Evolutionary conservation across 2,888 invertebrate genomes (phyloP).

Genomic region (Brenthis ino): DNA sequence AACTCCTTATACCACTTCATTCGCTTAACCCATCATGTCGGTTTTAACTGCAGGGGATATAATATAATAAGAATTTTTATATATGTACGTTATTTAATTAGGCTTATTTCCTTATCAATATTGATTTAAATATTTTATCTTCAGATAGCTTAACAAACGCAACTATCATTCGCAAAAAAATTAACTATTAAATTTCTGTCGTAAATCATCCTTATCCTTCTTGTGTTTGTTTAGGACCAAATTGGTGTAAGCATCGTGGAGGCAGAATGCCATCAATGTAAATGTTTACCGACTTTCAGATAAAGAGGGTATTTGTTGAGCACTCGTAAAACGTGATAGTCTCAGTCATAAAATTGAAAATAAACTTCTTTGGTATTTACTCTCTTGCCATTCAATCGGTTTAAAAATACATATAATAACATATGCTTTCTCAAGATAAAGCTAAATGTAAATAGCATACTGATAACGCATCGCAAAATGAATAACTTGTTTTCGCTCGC

Average conservation of each 20-base stretch:
- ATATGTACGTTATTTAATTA: not conserved
- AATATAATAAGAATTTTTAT: not conserved
- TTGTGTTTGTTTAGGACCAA: constrained; percentile 57
- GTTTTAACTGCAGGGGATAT: not conserved
- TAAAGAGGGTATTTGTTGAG: constrained; percentile 45
- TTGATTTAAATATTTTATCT: not conserved
- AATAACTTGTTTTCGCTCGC: too few relatives aligned
- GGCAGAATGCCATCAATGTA: constrained; percentile 58
- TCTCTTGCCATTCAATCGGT: constrained; percentile 26
- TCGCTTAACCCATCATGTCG: too few relatives aligned
- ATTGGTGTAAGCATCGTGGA: constrained; percentile 47
- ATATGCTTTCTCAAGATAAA: not conserved
- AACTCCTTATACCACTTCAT: too few relatives aligned
- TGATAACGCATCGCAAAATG: not conserved
- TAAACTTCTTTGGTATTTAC: constrained; percentile 36
- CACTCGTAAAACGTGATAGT: constrained; percentile 44
- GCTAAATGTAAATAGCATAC: not conserved
- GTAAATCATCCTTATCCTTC: constrained; percentile 48
- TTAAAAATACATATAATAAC: constrained; percentile 16
- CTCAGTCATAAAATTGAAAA: constrained; percentile 41
- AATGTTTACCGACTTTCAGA: constrained; percentile 51
- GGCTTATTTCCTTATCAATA: constrained; percentile 5
- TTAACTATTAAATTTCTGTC: constrained; percentile 26
- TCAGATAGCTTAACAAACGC: constrained; percentile 7
- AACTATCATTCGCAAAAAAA: constrained; percentile 34